Conservation (phyloP, 2,888 invertebrate species). For the Toxonevra muliebris region DNA sequence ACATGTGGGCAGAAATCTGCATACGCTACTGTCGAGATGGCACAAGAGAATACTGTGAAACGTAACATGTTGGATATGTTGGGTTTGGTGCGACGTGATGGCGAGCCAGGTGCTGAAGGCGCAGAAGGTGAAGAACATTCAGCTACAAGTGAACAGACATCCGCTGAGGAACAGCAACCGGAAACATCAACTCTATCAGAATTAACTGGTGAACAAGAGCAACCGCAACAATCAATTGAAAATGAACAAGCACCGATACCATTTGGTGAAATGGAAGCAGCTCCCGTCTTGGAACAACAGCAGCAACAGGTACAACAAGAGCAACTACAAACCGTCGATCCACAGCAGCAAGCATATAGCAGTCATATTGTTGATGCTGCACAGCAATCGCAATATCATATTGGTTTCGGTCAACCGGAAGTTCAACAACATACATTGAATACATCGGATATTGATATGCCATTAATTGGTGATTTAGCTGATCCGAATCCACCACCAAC, state of each 20-base stretch:
- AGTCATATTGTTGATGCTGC: conserved; percentile 46
- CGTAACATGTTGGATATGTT: conserved; percentile 70
- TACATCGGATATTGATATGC: conserved; percentile 58
- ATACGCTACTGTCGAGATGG: conserved; percentile 73
- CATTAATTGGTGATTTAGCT: conserved; percentile 55
- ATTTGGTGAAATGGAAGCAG: conserved; percentile 59
- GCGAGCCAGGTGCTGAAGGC: conserved; percentile 59
- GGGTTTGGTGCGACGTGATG: conserved; percentile 69
- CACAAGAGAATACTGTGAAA: conserved; percentile 71
- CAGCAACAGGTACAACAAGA: background rate
- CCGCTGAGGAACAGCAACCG: conserved; percentile 25
- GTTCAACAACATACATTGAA: conserved; percentile 44
- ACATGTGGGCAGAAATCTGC: conserved; percentile 78
- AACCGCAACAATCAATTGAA: conserved; percentile 37
- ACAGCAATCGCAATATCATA: conserved; percentile 42
- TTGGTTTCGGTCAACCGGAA: conserved; percentile 42
- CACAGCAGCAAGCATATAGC: conserved; percentile 6
- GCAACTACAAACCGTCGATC: background rate
- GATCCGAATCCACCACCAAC: conserved; percentile 59
- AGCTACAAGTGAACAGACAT: conserved; percentile 11
- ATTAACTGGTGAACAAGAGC: conserved; percentile 41
- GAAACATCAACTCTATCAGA: conserved; percentile 24
- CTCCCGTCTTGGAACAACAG: conserved; percentile 47
- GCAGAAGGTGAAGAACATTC: conserved; percentile 40
- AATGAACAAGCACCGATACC: conserved; percentile 45